Evolutionary conservation across 1,140 invertebrate species (phyloP), one percentile per base, ranked within the genome.

Genomic region (Copidosoma floridanum): DNA sequence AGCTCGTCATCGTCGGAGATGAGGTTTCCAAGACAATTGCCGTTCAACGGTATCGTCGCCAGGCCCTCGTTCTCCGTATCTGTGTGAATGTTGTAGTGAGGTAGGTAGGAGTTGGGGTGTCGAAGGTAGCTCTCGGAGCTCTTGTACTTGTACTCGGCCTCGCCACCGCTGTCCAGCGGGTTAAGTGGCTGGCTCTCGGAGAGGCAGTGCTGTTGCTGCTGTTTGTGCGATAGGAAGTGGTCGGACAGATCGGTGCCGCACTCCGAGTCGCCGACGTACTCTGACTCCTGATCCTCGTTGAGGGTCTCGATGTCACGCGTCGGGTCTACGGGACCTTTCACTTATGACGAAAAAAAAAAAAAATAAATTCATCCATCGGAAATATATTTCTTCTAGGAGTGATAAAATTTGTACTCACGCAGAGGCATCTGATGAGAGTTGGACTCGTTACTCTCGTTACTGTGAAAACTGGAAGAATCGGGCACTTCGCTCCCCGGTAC

Each of bases 401-500:
- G n/a, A n/a, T 8, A 32, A 12, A 32, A 6, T 32, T 8, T 8
- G 68, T 71, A 70, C 62, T 80, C 74, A 78, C 85, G 78, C 69
- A 71, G 82, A 78, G 29, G 29, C 69, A 83, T 63, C 71, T 84
- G 83, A 71, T 82, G 81, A 74, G 81, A 82, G 63, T 83, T 85
- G 23, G 88, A 88, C 76, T 90, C 88, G 75, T 94, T 93, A 70
- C 90, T 93, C 75, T 94, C 91, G 71, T 93, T 91, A 79, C 91
- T 93, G 75, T 92, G 90, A 72, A 91, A 88, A 76, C 89, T 91
- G 44, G 91, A 93, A 23, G 92, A 94, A 79, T 96, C 93, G 29
- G 89, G 89, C 54, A 94, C 88, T 83, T 95, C 93, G 69, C 89
- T 91, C 69, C 91, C 91, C 61, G 93, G 91, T 65, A 95, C 90